Evolutionary conservation across 2,113 vertebrate genomes (phyloP), one percentile per base, ranked within the genome.

Genomic region (Grantiella picta): DNA sequence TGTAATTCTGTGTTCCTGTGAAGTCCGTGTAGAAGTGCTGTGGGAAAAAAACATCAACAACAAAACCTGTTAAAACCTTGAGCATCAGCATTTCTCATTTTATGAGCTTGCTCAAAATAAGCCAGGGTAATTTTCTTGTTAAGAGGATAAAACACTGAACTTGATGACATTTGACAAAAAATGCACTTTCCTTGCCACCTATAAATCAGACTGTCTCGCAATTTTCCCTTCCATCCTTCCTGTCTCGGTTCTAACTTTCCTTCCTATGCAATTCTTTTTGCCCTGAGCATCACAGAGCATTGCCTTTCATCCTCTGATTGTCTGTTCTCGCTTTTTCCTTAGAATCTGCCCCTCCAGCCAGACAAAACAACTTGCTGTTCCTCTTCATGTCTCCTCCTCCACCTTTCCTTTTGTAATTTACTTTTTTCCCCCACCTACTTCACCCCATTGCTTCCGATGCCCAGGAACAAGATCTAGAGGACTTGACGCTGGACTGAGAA

Each of bases 61-160:
- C 17, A 57, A 59, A 49, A 42, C 27, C 10, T 38, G 28, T 84
- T 90, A 90, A 88, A 90, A 82, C 15, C 20, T 45, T 78, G 59
- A 85, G 38, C 45, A 73, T 49, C 69, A 88, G 50, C 47, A 80
- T 77, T 57, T 75, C 12, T 76, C 12, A 22, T 82, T 85, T 65
- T 75, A 47, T 33, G 9, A 60, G 79, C n/a, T 69, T 81, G 40
- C 21, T 89, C 77, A 80, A 76, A 93, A 96, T 10, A 56, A 69
- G 44, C 16, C 52, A 86, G 57, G 47, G 40, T 44, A 59, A 44
- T 29, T 42, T 65, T 90, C 63, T 65, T 82, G 24, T 70, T 71
- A 88, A 89, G n/a, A 50, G 40, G 47, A 75, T 22, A 73, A 95
- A 94, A 93, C 24, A 69, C 3, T 27, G 22, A 79, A 88, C 33